Evolutionary conservation across 2,888 invertebrate genomes (phyloP).

Genomic region (Linnaemya vulpina): DNA sequence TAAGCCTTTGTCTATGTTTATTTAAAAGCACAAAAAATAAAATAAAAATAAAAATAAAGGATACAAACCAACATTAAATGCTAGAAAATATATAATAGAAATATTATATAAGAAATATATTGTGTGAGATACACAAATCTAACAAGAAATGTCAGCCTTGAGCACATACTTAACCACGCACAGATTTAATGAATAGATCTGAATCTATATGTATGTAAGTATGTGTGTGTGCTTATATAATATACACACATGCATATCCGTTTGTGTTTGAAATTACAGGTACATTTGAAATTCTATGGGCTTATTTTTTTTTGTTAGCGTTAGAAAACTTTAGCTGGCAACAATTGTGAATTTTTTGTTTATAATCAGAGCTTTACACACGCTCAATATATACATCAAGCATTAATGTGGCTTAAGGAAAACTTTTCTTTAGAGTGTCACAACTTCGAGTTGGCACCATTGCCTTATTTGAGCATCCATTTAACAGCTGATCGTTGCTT

Average conservation of each 20-base stretch:
- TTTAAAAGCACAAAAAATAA: neutral
- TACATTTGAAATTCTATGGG: neutral
- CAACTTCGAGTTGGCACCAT: no score
- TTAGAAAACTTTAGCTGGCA: no score
- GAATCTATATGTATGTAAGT: neutral
- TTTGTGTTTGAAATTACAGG: neutral
- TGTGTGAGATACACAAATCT: constrained; percentile 5
- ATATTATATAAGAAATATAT: constrained; percentile 3
- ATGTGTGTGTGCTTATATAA: neutral
- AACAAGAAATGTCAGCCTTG: constrained; percentile 55
- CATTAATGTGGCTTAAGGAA: no score
- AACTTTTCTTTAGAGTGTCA: no score
- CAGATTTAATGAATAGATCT: constrained; percentile 50
- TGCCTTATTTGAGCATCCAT: no score
- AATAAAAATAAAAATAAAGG: neutral
- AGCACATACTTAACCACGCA: constrained; percentile 48
- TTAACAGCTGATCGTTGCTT: no score
- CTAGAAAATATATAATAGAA: constrained; percentile 17
- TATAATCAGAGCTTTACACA: no score
- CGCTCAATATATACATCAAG: no score
- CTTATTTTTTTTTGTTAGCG: neutral
- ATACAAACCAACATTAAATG: constrained; percentile 2
- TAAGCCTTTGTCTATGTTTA: neutral
- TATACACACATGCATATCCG: neutral
- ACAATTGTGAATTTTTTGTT: no score